Evolutionary conservation across 2,888 invertebrate species (phyloP), one percentile per base, ranked within the genome.

Genomic region (Molorchus minor): DNA sequence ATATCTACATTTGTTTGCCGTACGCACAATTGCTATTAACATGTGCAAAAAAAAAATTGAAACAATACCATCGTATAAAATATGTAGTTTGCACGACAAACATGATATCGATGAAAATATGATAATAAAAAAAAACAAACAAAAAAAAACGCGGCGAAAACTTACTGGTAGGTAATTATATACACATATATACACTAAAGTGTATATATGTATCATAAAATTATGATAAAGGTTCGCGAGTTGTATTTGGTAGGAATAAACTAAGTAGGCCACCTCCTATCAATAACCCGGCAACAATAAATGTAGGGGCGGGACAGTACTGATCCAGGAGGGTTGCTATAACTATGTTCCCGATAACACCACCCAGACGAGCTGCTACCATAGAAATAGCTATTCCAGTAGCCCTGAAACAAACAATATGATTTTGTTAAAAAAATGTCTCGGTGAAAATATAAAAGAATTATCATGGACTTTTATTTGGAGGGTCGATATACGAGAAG

Each of bases 321-420:
- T 88, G 83, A 82, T 95, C 94, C 69, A 96, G 83, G 53, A 96
- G 83, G 62, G 91, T 88, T 20, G 96, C 96, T 73, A 96, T 96
- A 58, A 94, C 92, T 70, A 95, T 87, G 81, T 93, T 93, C 54
- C 93, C 93, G 67, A 90, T 86, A 76, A 96, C 95, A 69, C 96
- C 95, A 67, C 94, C 96, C 61, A 96, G 83, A 56, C 96, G 87
- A 19, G 93, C 94, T 16, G 94, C 91, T 33, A 93, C 93, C 89
- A 94, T 93, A 0, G 93, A 93, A 61, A 95, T 87, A 33, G 95
- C 95, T 64, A 94, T 92, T 65, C 95, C 94, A 40, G 95, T 95
- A 45, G 95, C 94, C 72, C 93, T 91, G 81, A 1, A 83, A 79
- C 29, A 16, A 2, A 36, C 38, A 35, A n/a, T n/a, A n/a, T n/a